phyloP scores from a whole-genome alignment of 2,113 vertebrate genomes.

The Pimephales promelas region DNA sequence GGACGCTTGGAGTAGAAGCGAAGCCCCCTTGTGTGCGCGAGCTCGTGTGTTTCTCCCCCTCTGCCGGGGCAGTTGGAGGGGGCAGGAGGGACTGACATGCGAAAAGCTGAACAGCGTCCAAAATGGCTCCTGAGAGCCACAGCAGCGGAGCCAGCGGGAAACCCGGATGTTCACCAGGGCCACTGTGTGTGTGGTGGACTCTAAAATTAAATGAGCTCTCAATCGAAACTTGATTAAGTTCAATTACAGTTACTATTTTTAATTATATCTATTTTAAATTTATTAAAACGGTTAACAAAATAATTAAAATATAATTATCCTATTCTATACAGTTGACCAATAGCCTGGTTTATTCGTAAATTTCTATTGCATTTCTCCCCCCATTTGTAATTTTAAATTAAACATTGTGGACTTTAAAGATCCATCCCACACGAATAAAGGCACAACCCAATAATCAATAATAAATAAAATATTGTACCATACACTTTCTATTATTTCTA shows the following conservation, averaged over 20 bases:
- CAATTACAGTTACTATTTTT: not conserved
- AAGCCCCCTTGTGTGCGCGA: not conserved
- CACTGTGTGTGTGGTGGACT: not conserved
- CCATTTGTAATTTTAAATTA: too few relatives aligned
- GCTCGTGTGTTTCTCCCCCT: not conserved
- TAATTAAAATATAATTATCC: not conserved
- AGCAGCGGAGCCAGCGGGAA: slow-evolving; percentile 77
- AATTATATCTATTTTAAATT: too few relatives aligned
- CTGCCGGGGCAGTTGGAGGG: slow-evolving; percentile 62
- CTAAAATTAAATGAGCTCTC: too few relatives aligned
- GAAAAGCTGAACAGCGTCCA: slow-evolving; percentile 81
- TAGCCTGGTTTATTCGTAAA: not conserved
- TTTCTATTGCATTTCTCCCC: not conserved
- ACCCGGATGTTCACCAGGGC: slow-evolving; percentile 93
- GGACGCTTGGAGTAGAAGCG: not conserved
- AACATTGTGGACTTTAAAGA: too few relatives aligned
- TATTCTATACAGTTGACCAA: not conserved
- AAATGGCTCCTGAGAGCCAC: slow-evolving; percentile 83
- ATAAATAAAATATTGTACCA: too few relatives aligned
- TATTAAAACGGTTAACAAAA: not conserved
- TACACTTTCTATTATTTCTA: too few relatives aligned
- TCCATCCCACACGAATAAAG: too few relatives aligned
- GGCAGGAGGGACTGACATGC: slow-evolving; percentile 71
- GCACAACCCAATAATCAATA: not conserved
- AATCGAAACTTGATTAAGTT: not conserved